A percentile compares a stretch with the other conserved stretches of the same genome.
phyloP scores from a whole-genome alignment of 2,888 invertebrate genomes.

The Drosophila mimetica region DNA sequence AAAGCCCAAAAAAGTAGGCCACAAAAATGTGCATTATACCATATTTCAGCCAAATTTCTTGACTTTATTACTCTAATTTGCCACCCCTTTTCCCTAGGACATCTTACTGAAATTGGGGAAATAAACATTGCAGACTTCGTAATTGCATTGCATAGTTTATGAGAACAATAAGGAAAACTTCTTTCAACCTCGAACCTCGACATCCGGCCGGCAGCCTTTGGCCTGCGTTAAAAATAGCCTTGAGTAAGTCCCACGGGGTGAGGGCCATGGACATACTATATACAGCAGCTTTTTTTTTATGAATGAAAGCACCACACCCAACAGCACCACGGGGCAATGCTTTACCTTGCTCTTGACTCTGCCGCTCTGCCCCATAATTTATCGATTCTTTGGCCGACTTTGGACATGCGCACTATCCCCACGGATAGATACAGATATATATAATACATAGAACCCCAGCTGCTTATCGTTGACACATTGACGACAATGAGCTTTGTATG shows the following conservation, averaged over 20 bases:
- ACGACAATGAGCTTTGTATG: constrained; percentile 40
- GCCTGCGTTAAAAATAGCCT: constrained; percentile 75
- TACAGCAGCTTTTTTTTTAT: constrained; percentile 57
- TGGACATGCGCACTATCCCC: constrained; percentile 24
- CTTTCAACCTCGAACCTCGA: constrained; percentile 22
- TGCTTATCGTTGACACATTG: constrained; percentile 48
- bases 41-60: too few relatives aligned
- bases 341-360: constrained; percentile 83
- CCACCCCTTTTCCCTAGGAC: too few relatives aligned
- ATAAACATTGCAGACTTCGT: not conserved
- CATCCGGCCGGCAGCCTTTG: constrained; percentile 63
- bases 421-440: constrained; percentile 44
- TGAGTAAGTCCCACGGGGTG: constrained; percentile 50
- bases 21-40: too few relatives aligned
- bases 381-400: constrained; percentile 69
- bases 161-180: not conserved
- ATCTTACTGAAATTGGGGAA: too few relatives aligned
- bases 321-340: constrained; percentile 48
- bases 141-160: constrained; percentile 19
- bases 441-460: constrained; percentile 52
- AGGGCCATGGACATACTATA: not conserved
- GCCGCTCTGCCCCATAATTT: constrained; percentile 74
- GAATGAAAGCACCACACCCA: constrained; percentile 61
- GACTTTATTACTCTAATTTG: too few relatives aligned
- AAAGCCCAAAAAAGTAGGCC: too few relatives aligned